Base-by-base conservation (phyloP, 2,797 vertebrate genomes). In the Clarias pachynema region DNA sequence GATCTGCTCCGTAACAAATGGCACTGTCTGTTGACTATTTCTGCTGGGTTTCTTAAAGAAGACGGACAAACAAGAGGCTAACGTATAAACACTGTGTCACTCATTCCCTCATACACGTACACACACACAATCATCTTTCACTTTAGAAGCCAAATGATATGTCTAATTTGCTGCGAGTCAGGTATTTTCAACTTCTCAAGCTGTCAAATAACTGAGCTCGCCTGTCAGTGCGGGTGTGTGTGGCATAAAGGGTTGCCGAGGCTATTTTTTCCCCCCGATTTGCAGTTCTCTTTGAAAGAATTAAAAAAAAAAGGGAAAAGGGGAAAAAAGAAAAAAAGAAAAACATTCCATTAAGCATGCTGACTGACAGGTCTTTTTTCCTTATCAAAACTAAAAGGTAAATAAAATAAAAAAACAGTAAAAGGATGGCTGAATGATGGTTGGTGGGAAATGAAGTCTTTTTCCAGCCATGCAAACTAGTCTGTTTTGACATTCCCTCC, bases 101-200 rank as follows among this genome's bases (percentile, higher is more conserved):
- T 93, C 94, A 92, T 8, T 31, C 49, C 5, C 69, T 53, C 40
- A 94, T 92, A 94, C 92, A 94, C 93, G 94, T 94, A 93, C 94
- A 94, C 94, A 94, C 93, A 94, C 92, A 94, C 93, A 95, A 94
- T 94, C 94, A 95, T 95, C 94, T 95, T 94, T 95, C 93, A 94
- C 94, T 95, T 90, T 95, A 94, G 94, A 95, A 95, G 94, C 94
- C 94, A 95, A 96, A 95, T 94, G 94, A 95, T 96, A 95, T 93
- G 92, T 95, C 95, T 95, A 95, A 96, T 96, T 96, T 95, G 94
- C 94, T 93, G 94, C 91, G 82, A 95, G 94, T 93, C 90, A 88
- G 94, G 94, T 95, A 96, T 96, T 95, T 95, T 96, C 95, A 95
- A 95, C 94, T 94, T 94, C 93, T 94, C 92, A 93, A 93, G 94